Percentiles rank a stretch among this genome's conserved stretches.
Conservation (phyloP, 2,888 invertebrate genomes). For the Autographa gamma region DNA sequence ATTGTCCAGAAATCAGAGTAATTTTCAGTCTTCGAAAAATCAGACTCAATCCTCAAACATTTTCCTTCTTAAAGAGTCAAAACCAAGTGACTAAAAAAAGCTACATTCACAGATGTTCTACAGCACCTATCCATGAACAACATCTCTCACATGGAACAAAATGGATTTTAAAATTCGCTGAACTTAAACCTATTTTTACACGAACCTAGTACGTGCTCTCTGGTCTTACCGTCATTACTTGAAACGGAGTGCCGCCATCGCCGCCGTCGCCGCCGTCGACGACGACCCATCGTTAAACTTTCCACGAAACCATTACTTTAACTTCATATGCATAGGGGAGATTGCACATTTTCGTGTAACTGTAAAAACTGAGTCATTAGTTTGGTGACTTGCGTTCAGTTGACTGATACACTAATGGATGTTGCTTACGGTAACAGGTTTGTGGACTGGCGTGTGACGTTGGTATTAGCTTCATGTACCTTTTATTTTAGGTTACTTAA, state of each 20-base stretch:
- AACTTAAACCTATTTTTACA: not conserved
- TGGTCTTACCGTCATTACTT: slow-evolving; percentile 62
- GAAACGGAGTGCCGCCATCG: slow-evolving; percentile 45
- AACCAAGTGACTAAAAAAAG: not conserved
- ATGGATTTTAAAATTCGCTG: slow-evolving; percentile 2
- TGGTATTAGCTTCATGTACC: not conserved
- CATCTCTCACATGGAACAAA: not conserved
- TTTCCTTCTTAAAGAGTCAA: not conserved
- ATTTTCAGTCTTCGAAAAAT: too few species aligned
- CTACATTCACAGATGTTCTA: not conserved
- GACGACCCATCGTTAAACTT: slow-evolving; percentile 49
- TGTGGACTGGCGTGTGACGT: slow-evolving; percentile 18
- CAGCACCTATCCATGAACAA: not conserved
- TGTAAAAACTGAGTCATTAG: slow-evolving; percentile 81
- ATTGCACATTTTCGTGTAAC: slow-evolving; percentile 67
- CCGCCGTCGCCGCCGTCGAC: slow-evolving; percentile 13
- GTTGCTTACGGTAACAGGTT: slow-evolving; percentile 39
- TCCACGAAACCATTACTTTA: slow-evolving; percentile 66
- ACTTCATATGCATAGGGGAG: slow-evolving; percentile 54
- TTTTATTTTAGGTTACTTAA: not conserved
- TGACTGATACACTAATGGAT: slow-evolving; percentile 70
- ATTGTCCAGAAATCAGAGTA: too few species aligned
- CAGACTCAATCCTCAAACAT: too few species aligned
- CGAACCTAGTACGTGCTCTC: slow-evolving; percentile 51
- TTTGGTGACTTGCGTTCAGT: slow-evolving; percentile 80